Base-by-base conservation (phyloP, 2,113 vertebrate genomes). In the Tenrec ecaudatus region DNA sequence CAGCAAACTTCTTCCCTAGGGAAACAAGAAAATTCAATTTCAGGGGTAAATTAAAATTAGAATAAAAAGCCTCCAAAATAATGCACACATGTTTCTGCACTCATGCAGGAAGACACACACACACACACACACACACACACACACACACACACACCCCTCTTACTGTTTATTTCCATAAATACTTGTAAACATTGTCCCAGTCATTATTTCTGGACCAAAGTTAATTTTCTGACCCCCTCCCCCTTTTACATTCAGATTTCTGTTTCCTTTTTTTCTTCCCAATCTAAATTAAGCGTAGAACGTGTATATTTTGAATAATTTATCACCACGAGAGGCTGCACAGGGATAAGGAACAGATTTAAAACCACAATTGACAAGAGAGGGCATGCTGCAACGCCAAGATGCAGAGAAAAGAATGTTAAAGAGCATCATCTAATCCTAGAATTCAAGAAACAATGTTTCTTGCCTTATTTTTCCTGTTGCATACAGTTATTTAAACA, bases 311-410 rank as follows among this genome's bases (percentile, higher is more conserved):
- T 83, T 92, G 11, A 94, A 91, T n/a, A 89, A 10, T 85, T 90
- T 82, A 73, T 91, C 64, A 79, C 8, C 43, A 86, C 73, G 86
- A 29, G 33, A 85, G 62, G 33, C 75, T 93, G 31, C 25, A 95
- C 43, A 89, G 80, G 57, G n/a, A 31, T 89, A 92, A 96, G 77
- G 53, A 81, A 75, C 82, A 96, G 58, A 82, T 14, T 82, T 53
- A 62, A 92, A 86, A 87, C 16, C 75, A 93, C n/a, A 85, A 3
- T 85, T 96, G 86, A 95, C 96, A 97, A 53, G 89, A 92, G 53
- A 96, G 66, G 16, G 0, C 36, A 80, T 88, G 93, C 71, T 60
- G 17, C 33, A 92, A 68, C 53, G 43, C 81, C 53, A 89, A 58
- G 60, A 58, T 43, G 3, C 23, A 8, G 57, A 66, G 57, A 82